A percentile compares a stretch with the other conserved stretches of the same genome.
phyloP scores from a whole-genome alignment of 2,113 vertebrate species.

The Ophthalmolycus amberensis region DNA sequence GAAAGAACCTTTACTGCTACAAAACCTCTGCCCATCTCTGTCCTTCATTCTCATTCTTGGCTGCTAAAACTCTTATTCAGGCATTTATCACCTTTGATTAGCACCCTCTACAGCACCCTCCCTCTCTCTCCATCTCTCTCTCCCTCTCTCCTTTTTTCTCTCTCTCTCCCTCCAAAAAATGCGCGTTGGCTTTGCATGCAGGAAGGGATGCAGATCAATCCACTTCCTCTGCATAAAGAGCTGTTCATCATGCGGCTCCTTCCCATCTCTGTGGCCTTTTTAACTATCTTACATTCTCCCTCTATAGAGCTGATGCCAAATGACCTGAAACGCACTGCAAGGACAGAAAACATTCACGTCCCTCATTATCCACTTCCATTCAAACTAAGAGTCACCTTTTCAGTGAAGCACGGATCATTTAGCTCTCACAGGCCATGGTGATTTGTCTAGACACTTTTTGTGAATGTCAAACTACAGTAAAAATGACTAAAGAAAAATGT shows the following conservation, averaged over 20 bases:
- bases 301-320: constrained; percentile 16
- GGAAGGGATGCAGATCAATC: constrained; percentile 50
- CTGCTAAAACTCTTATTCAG: constrained; percentile 46
- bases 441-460: not conserved
- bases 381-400: constrained; percentile 16
- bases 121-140: not conserved
- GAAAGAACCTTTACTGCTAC: constrained; percentile 31
- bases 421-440: not conserved
- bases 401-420: constrained; percentile 10
- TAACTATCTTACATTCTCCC: constrained; percentile 10
- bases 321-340: constrained; percentile 9
- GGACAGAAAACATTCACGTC: constrained; percentile 16
- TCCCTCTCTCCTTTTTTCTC: constrained; percentile 17
- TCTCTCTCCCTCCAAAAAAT: constrained; percentile 19
- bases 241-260: constrained; percentile 11
- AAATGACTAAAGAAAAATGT: not conserved
- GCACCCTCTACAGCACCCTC: constrained; percentile 57
- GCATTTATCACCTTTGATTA: constrained; percentile 63
- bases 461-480: constrained; percentile 8
- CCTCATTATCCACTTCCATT: constrained; percentile 13
- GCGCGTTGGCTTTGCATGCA: constrained; percentile 41
- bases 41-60: constrained; percentile 51
- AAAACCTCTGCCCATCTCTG: constrained; percentile 9
- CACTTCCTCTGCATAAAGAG: constrained; percentile 32
- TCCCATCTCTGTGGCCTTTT: constrained; percentile 32